Evolutionary conservation across 1,140 invertebrate species (phyloP).

Genomic region (Geopemphigus sp.): DNA sequence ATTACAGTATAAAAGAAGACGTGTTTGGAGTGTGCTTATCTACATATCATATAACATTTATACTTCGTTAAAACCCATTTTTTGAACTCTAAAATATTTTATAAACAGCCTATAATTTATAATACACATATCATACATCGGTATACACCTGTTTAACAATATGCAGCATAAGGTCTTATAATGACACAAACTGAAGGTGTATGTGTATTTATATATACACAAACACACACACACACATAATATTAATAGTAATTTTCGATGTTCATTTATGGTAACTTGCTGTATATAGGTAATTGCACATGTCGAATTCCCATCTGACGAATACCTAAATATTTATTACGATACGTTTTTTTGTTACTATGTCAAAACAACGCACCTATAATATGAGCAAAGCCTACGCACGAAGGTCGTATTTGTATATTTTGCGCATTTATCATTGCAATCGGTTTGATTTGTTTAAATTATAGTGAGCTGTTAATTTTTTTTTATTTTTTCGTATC

Average conservation of each 20-base stretch:
- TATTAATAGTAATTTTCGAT: constrained; percentile 34
- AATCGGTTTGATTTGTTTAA: neutral
- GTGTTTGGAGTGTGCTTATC: too few relatives aligned
- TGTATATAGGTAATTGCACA: neutral
- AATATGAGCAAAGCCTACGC: neutral
- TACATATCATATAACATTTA: too few relatives aligned
- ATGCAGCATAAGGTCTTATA: too few relatives aligned
- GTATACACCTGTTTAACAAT: too few relatives aligned
- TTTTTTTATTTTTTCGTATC: too few relatives aligned
- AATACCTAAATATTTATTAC: neutral
- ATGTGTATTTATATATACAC: neutral
- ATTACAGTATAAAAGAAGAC: too few relatives aligned
- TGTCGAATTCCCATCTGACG: neutral
- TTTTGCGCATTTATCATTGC: neutral
- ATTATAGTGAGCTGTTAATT: too few relatives aligned
- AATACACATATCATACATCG: too few relatives aligned
- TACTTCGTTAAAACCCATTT: too few relatives aligned
- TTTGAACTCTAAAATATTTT: too few relatives aligned
- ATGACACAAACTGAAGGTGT: neutral
- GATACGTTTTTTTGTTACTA: neutral
- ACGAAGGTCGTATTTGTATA: neutral
- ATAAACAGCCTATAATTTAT: too few relatives aligned
- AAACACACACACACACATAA: neutral
- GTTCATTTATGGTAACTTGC: constrained; percentile 31
- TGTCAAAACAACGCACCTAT: neutral